Evolutionary conservation across 2,113 vertebrate species (phyloP), one percentile per base, ranked within the genome.

Genomic region (Nestor notabilis): DNA sequence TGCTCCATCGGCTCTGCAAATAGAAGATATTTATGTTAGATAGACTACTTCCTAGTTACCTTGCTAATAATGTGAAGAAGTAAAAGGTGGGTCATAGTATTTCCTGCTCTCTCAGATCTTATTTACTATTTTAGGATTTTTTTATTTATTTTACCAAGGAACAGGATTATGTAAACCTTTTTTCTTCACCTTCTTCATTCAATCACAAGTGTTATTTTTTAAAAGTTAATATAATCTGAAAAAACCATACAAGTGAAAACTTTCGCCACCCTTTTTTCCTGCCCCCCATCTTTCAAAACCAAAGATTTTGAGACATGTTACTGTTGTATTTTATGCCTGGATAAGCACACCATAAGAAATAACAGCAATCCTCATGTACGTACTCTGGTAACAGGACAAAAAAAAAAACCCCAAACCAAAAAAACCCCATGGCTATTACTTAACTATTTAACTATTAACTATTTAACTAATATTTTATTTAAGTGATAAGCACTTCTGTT

Each of bases 1-100:
- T 95, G 95, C 35, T 96, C 97, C 98, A 78, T 76, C 97, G 94
- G 82, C 70, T 97, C 99, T 99, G 99, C 60, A 97, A 98, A 98
- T 41, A 99, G 90, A 99, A 98, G 94, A 98, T 78, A 97, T 94
- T 77, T 96, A 74, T 56, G 88, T 98, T 98, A 98, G 98, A 94
- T 8, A 69, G 44, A 77, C 61, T 64, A 89, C 31, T 92, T 92
- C 47, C 39, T 89, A 83, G 43, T 56, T 70, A 76, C 44, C 56
- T 83, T 71, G 78, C 43, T 89, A 87, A 88, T 81, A 92, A 86
- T 83, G 39, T 95, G 41, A 50, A 95, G 41, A 10, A 29, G 91
- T 58, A 93, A 69, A 66, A 92, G 25, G 37, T 35, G 29, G 31
- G 7, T 53, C 50, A 92, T 2, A 71, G 21, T 78, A 93, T 63